Base-by-base conservation (phyloP, 1,140 invertebrate genomes). In the Calosoma granatense region DNA sequence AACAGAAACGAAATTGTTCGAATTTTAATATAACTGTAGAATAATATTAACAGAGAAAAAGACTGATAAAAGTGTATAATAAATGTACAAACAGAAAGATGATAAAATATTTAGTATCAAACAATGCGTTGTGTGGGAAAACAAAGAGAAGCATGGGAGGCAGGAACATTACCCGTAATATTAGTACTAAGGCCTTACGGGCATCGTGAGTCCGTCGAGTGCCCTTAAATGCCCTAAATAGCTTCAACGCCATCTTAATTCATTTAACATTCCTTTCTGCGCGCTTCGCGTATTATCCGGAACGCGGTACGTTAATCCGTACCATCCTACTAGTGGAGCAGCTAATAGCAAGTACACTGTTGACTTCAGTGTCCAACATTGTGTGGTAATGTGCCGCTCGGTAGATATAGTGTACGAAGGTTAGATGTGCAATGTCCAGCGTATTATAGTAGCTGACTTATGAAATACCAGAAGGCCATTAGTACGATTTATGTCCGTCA, bases 401-500 rank as follows among this genome's bases (percentile, higher is more conserved):
- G 15, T 20, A 22, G 30, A 51, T 58, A 64, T 36, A 9, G 26
- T 36, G 26, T 60, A 56, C 58, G 65, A n/a, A n/a, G 59, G 61
- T 26, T 59, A n/a, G n/a, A 47, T 30, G 55, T 41, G 57, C 59
- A 54, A 57, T 64, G 57, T 52, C 58, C 55, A 26, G 39, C 20
- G 51, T 39, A 56, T 60, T 54, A 60, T 51, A 56, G 59, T 64
- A 57, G 62, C 61, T 60, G 65, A 67, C 66, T 70, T 70, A 70
- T 70, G 68, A 70, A 70, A 70, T 70, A 68, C 68, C 68, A 66
- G 63, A 60, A 62, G 65, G 68, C 68, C 67, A 70, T 70, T 68
- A 68, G 67, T 61, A 61, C 61, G 62, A 70, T 70, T 70, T 70
- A 70, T 70, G 61, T 62, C 54, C 59, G 65, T 61, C 59, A 63